Base-by-base conservation (phyloP, 2,888 invertebrate genomes). In the Phorcus lineatus region DNA sequence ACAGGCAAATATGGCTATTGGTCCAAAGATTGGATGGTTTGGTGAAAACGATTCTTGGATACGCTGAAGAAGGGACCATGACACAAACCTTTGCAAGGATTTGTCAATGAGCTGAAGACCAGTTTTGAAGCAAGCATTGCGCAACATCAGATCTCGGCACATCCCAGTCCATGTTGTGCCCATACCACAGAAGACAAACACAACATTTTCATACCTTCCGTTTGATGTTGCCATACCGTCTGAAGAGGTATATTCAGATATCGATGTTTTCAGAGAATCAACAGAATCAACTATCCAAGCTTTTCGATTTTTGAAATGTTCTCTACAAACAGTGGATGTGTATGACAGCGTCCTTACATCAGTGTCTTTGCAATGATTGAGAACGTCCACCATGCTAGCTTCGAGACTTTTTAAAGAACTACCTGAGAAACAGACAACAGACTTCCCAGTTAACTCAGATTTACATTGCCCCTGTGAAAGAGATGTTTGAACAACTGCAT, bases 101-200 rank as follows among this genome's bases (percentile, higher is more conserved):
- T 40, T 16, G 74, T 88, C 87, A 16, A 90, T 83, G 52, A 82
- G 80, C 54, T 81, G 17, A 36, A 90, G 80, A 4, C 83, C 81
- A 9, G 82, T 75, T 36, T 79, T 67, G 79, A 90, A 90, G 0
- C 84, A 77, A 0, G 74, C 40, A 31, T 81, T 80, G 52, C 76
- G 77, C 17, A 53, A 16, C 78, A 88, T 82, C 67, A 90, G 52
- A 53, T 87, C 85, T 55, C 77, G 74, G 66, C 90, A 87, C 91
- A 91, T 91, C 11, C 89, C 88, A 22, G 77, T n/a, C n/a, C n/a
- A n/a, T n/a, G n/a, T n/a, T n/a, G n/a, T n/a, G n/a, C n/a, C n/a
- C n/a, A n/a, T n/a, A n/a, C n/a, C n/a, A n/a, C n/a, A n/a, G n/a
- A n/a, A n/a, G n/a, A n/a, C n/a, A n/a, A n/a, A n/a, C n/a, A 88